phyloP scores from a whole-genome alignment of 1,140 invertebrate genomes.

The Cotesia vestalis region DNA sequence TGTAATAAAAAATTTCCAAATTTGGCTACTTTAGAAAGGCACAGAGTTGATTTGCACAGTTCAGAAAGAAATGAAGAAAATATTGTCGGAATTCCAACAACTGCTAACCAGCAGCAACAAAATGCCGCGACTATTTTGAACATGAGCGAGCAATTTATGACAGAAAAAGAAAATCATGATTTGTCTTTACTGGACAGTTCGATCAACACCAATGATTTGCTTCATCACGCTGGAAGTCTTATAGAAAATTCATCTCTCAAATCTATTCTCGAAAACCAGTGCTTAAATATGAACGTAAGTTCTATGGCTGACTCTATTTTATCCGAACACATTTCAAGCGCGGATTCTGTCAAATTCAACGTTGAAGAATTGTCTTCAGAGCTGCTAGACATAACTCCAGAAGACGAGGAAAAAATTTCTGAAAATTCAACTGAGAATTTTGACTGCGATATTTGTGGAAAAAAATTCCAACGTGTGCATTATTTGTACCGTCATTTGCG shows the following conservation, averaged over 20 bases:
- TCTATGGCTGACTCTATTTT: conserved; percentile 39
- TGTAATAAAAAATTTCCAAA: conserved; percentile 43
- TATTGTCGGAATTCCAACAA: conserved; percentile 30
- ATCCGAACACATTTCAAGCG: conserved; percentile 36
- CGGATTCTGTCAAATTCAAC: conserved; percentile 38
- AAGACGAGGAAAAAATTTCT: conserved; percentile 31
- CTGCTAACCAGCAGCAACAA: conserved; percentile 39
- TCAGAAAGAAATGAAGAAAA: conserved; percentile 10
- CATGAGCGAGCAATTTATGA: conserved; percentile 33
- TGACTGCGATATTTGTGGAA: conserved; percentile 65
- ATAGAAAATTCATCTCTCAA: conserved; percentile 40
- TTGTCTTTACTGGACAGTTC: conserved; percentile 37
- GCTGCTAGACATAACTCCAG: conserved; percentile 38
- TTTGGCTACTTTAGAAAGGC: conserved; percentile 33
- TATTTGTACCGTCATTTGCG: conserved; percentile 64
- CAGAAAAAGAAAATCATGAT: conserved; percentile 37
- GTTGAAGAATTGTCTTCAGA: conserved; percentile 41
- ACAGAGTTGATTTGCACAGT: conserved; percentile 29
- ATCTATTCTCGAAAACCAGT: conserved; percentile 41
- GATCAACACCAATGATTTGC: conserved; percentile 39
- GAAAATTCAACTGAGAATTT: conserved; percentile 29
- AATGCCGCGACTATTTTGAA: conserved; percentile 35
- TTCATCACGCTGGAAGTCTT: conserved; percentile 36
- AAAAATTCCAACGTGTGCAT: conserved; percentile 58
- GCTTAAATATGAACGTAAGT: conserved; percentile 38